Evolutionary conservation across 35 echinoderm and acorn worm species (phyloP).

Genomic region (Anneissia japonica): DNA sequence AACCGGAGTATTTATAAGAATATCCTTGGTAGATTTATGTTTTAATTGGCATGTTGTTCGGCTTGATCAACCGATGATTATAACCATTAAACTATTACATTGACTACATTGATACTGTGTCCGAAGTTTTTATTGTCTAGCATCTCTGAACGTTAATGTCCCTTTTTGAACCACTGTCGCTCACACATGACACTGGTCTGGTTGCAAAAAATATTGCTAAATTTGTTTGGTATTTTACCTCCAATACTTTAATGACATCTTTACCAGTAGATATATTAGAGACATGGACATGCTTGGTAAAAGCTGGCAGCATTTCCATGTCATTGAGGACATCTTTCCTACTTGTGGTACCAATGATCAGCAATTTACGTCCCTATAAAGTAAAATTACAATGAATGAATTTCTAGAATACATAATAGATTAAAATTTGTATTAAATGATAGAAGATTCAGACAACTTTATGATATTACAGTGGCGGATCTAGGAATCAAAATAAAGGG

Average conservation of each 20-base stretch:
- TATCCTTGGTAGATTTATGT: no score
- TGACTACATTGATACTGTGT: no score
- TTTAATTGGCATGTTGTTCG: no score
- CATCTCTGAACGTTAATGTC: no score
- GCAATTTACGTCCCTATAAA: conserved; percentile 65
- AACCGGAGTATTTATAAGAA: no score
- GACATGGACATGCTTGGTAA: conserved; percentile 84
- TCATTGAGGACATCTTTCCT: conserved; percentile 72
- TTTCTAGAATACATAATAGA: not conserved
- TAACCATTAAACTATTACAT: no score
- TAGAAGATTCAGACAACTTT: not conserved
- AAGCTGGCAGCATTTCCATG: conserved; percentile 88
- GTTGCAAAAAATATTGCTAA: no score
- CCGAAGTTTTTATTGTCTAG: no score
- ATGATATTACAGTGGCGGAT: not conserved
- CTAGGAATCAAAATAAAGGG: not conserved
- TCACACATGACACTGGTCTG: no score
- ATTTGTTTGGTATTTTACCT: no score
- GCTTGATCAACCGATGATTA: no score
- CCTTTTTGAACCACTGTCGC: no score
- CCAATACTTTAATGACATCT: conserved; percentile 53
- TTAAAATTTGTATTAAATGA: not conserved
- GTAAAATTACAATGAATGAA: not conserved
- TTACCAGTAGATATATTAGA: conserved; percentile 68
- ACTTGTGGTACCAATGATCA: conserved; percentile 95